Conservation (phyloP, 2,113 vertebrate genomes). For the Galeopterus variegatus region DNA sequence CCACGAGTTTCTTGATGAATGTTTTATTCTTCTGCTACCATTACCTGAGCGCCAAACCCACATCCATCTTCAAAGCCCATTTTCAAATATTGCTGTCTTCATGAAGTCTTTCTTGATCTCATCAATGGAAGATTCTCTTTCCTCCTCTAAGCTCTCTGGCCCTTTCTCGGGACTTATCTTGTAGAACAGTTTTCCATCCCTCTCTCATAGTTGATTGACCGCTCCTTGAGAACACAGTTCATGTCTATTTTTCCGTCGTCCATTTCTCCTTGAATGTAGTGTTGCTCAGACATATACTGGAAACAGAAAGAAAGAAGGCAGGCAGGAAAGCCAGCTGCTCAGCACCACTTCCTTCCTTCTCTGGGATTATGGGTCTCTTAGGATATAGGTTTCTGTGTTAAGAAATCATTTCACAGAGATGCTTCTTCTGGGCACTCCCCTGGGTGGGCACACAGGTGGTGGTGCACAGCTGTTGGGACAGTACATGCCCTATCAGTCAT, state of each 20-base stretch:
- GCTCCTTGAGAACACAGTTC: neutral
- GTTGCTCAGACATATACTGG: neutral
- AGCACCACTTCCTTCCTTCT: neutral
- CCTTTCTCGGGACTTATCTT: neutral
- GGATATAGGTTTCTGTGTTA: neutral
- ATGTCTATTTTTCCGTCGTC: rapidly evolving
- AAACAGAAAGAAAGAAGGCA: neutral
- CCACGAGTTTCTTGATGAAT: neutral
- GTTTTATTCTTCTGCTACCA: neutral
- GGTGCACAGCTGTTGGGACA: neutral
- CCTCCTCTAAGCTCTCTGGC: neutral
- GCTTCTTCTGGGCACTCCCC: neutral
- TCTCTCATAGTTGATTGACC: neutral
- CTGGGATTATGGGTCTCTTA: neutral
- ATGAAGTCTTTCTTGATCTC: neutral
- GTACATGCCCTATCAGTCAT: rapidly evolving
- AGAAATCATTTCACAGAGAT: neutral
- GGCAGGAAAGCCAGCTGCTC: neutral
- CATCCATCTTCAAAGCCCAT: neutral
- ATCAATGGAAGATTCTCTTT: neutral
- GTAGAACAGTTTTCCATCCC: neutral
- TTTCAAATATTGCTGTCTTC: neutral
- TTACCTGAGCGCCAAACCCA: neutral
- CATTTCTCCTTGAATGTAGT: rapidly evolving
- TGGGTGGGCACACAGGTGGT: rapidly evolving